phyloP scores from a whole-genome alignment of 2,888 invertebrate genomes.

The Troides aeacus region DNA sequence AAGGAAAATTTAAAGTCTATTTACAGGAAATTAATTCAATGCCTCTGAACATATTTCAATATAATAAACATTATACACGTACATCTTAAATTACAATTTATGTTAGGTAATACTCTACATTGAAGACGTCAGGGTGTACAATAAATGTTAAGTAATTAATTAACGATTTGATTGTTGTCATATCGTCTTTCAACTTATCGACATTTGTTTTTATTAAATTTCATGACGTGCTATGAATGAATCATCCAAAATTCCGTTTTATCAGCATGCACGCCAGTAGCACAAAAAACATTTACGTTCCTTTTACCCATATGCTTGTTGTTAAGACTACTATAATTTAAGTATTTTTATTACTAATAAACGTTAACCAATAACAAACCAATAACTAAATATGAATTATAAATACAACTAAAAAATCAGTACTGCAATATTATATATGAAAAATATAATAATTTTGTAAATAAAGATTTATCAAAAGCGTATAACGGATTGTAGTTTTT shows the following conservation, averaged over 20 bases:
- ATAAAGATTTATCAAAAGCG: constrained; percentile 23
- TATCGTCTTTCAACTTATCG: constrained; percentile 22
- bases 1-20: not conserved
- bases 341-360: not conserved
- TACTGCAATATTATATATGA: not conserved
- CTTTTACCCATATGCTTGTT: constrained; percentile 17
- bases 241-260: constrained; percentile 63
- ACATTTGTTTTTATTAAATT: constrained; percentile 7
- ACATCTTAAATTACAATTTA: not conserved
- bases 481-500: constrained; percentile 38
- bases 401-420: not conserved
- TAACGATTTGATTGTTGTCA: not conserved
- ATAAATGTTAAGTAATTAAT: not conserved
- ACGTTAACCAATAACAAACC: not conserved
- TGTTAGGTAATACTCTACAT: not conserved
- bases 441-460: not conserved
- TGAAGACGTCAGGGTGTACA: not conserved
- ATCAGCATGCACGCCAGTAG: constrained; percentile 39
- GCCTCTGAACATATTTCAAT: constrained; percentile 25
- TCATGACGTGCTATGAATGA: constrained; percentile 45
- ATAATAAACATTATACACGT: not conserved
- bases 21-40: not conserved
- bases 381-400: not conserved
- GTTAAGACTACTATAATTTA: not conserved
- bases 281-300: constrained; percentile 34